Evolutionary conservation across 2,113 vertebrate genomes (phyloP).

Genomic region (Anguilla japonica): DNA sequence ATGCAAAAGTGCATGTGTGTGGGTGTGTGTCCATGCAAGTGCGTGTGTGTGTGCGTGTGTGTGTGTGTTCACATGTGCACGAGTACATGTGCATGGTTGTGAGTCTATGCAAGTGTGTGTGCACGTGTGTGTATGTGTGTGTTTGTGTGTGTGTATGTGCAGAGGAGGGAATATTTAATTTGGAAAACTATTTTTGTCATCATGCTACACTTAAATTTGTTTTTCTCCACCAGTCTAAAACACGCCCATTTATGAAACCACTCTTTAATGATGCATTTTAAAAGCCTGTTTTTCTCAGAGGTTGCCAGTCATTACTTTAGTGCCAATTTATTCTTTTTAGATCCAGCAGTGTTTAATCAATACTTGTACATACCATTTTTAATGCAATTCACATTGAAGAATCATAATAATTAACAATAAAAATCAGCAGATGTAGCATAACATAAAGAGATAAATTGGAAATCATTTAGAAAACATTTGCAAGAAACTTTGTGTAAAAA

Average conservation of each 20-base stretch:
- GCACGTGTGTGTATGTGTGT: slow-evolving; percentile 23
- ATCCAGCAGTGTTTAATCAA: neutral
- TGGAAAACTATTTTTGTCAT: neutral
- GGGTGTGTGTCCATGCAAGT: slow-evolving; percentile 17
- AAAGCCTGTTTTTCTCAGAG: neutral
- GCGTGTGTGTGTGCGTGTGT: slow-evolving; percentile 2
- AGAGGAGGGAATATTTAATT: neutral
- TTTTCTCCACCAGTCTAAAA: neutral
- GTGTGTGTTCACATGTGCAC: neutral
- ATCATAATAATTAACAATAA: no score
- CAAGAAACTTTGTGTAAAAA: neutral
- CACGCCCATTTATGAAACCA: neutral
- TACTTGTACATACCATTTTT: neutral
- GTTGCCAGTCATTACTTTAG: neutral
- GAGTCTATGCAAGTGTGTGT: slow-evolving; percentile 24
- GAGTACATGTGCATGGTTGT: neutral
- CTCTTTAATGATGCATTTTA: slow-evolving; percentile 1
- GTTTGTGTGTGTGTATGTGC: neutral
- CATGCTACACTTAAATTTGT: neutral
- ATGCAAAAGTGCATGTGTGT: slow-evolving; percentile 22
- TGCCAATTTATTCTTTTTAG: neutral
- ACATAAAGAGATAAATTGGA: no score
- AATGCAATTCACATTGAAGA: neutral
- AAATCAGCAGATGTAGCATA: no score
- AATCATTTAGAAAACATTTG: no score